phyloP scores from a whole-genome alignment of 2,888 invertebrate species.

The Oscheius sp. region DNA sequence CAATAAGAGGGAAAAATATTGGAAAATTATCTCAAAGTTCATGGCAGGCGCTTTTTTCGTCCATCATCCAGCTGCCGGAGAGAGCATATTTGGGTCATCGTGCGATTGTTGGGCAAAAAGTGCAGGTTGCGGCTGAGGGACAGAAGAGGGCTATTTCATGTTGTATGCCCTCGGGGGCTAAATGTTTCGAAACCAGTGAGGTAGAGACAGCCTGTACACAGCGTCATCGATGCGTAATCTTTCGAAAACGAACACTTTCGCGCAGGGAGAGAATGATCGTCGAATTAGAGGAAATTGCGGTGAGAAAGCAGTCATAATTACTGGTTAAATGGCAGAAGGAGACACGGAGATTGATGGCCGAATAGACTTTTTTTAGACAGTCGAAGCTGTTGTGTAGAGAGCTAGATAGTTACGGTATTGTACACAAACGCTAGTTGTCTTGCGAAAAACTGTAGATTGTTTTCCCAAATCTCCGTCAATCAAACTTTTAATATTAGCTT shows the following conservation, averaged over 20 bases:
- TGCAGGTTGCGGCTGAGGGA: slow-evolving; percentile 1
- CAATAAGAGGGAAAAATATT: background rate
- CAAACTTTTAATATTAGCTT: no score
- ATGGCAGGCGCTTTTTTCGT: slow-evolving; percentile 19
- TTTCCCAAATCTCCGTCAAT: no score
- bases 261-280: background rate
- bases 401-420: no score
- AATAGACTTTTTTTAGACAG: no score
- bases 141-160: background rate
- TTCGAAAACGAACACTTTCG: background rate
- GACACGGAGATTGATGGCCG: no score
- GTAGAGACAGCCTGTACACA: background rate
- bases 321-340: no score
- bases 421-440: no score
- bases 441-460: no score
- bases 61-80: background rate
- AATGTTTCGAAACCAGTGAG: slow-evolving; percentile 5
- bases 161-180: background rate
- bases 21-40: background rate
- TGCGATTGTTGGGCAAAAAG: slow-evolving; percentile 26
- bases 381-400: no score
- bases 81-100: slow-evolving; percentile 21
- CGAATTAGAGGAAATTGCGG: background rate
- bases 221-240: slow-evolving; percentile 1
- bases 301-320: background rate